A percentile compares a stretch with the other conserved stretches of the same genome.
Conservation (phyloP, 2,113 vertebrate species). For the Chionodraco myersi region DNA sequence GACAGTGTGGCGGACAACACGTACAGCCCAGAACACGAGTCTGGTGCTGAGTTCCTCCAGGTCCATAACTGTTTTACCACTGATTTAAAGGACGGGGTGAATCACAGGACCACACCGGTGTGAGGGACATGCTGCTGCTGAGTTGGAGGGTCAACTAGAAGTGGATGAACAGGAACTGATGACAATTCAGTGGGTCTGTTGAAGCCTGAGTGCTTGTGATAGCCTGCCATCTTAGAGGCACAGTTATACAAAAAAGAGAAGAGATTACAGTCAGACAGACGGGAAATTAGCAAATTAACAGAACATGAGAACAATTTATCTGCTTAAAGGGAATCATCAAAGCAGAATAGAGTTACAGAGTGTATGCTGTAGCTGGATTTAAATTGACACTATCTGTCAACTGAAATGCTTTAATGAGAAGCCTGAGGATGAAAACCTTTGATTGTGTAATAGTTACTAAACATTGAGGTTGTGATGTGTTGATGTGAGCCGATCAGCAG, state of each 20-base stretch:
- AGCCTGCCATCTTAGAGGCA: conserved; percentile 10
- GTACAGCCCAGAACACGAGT: conserved; percentile 93
- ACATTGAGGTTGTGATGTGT: conserved; percentile 18
- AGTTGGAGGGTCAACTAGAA: not conserved
- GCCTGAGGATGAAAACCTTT: conserved; percentile 27
- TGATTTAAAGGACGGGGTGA: conserved; percentile 93
- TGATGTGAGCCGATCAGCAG: conserved; percentile 36
- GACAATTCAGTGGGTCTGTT: not conserved
- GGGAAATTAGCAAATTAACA: conserved; percentile 20
- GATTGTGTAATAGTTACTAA: conserved; percentile 21
- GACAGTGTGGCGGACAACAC: conserved; percentile 90
- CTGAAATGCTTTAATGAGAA: conserved; percentile 30
- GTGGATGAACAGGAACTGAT: not conserved
- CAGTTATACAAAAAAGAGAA: not conserved
- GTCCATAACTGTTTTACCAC: conserved; percentile 97
- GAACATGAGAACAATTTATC: conserved; percentile 15
- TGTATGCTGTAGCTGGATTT: conserved; percentile 51
- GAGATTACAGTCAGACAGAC: conserved; percentile 2
- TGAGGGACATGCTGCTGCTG: conserved; percentile 77
- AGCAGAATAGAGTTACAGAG: conserved; percentile 47
- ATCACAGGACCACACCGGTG: conserved; percentile 96
- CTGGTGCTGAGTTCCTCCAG: conserved; percentile 89
- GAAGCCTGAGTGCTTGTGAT: conserved; percentile 16
- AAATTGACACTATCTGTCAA: conserved; percentile 41
- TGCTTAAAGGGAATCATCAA: conserved; percentile 47